phyloP scores from a whole-genome alignment of 2,888 invertebrate genomes.

The Nomada ruficornis region DNA sequence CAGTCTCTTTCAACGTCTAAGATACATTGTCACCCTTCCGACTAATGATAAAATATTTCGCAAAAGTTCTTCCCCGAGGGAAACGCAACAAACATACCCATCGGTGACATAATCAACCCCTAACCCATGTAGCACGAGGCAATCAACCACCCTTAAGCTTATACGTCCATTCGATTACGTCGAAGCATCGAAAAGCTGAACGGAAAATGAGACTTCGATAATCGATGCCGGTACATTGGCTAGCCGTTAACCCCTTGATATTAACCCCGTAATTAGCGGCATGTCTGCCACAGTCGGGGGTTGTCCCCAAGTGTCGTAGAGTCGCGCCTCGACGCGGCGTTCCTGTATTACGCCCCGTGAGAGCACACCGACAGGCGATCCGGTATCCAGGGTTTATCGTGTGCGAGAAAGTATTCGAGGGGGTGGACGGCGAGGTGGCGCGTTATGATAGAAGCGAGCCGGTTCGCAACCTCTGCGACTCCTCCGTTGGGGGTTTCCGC shows the following conservation, averaged over 20 bases:
- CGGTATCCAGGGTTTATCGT: not conserved
- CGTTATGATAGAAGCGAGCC: slow-evolving; percentile 61
- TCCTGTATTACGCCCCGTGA: slow-evolving; percentile 33
- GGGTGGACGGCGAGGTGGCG: slow-evolving; percentile 33
- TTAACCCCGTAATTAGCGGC: slow-evolving; percentile 81
- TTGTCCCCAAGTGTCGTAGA: slow-evolving; percentile 39
- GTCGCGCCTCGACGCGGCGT: slow-evolving; percentile 17
- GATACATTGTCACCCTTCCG: no score
- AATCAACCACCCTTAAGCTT: slow-evolving; percentile 43
- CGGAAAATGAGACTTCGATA: slow-evolving; percentile 56
- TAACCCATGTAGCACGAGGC: not conserved
- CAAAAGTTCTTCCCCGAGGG: no score
- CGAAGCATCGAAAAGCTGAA: slow-evolving; percentile 14
- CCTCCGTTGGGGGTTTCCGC: slow-evolving; percentile 80
- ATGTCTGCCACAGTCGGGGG: slow-evolving; percentile 66
- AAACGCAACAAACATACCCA: not conserved
- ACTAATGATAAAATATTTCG: no score
- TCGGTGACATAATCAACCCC: slow-evolving; percentile 3
- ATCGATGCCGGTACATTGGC: slow-evolving; percentile 64
- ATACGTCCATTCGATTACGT: slow-evolving; percentile 58
- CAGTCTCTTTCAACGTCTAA: not conserved
- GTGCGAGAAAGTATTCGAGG: slow-evolving; percentile 32
- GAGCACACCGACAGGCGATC: not conserved
- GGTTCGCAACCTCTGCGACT: slow-evolving; percentile 53
- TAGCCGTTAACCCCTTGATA: slow-evolving; percentile 77